phyloP scores from a whole-genome alignment of 2,113 vertebrate species.

The Embiotoca jacksoni region DNA sequence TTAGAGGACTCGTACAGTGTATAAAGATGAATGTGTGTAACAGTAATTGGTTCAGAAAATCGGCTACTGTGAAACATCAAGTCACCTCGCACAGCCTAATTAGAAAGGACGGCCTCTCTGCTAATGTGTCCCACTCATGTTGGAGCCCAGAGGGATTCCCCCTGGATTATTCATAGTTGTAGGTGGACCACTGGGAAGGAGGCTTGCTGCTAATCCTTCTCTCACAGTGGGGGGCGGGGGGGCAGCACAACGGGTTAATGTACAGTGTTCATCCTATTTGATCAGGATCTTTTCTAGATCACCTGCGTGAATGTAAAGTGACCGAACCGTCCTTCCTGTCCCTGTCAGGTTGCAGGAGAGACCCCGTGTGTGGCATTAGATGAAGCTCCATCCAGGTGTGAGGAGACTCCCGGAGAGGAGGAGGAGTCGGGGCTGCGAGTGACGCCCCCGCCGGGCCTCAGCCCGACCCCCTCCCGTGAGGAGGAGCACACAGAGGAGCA shows the following conservation, averaged over 20 bases:
- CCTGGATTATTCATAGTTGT: slow-evolving; percentile 69
- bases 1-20: background rate
- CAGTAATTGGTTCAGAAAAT: background rate
- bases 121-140: slow-evolving; percentile 52
- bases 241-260: slow-evolving; percentile 16
- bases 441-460: slow-evolving; percentile 71
- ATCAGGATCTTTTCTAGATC: too few species aligned
- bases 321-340: slow-evolving; percentile 1
- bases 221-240: slow-evolving; percentile 31
- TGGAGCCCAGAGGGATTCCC: slow-evolving; percentile 66
- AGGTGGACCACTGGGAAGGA: slow-evolving; percentile 61
- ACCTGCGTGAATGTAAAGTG: slow-evolving; percentile 1
- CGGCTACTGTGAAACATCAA: background rate
- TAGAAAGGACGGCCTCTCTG: slow-evolving; percentile 15
- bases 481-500: slow-evolving; percentile 76
- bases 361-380: slow-evolving; percentile 76
- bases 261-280: background rate
- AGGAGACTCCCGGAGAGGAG: slow-evolving; percentile 80
- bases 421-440: slow-evolving; percentile 78
- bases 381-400: slow-evolving; percentile 79
- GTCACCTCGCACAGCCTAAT: slow-evolving; percentile 21
- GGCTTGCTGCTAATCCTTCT: slow-evolving; percentile 58
- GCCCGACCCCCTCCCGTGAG: slow-evolving; percentile 72
- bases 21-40: background rate
- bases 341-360: slow-evolving; percentile 75